Percentiles rank a stretch among this genome's conserved stretches.
Evolutionary conservation across 2,888 invertebrate genomes (phyloP).

Genomic region (Drosophila prolongata): DNA sequence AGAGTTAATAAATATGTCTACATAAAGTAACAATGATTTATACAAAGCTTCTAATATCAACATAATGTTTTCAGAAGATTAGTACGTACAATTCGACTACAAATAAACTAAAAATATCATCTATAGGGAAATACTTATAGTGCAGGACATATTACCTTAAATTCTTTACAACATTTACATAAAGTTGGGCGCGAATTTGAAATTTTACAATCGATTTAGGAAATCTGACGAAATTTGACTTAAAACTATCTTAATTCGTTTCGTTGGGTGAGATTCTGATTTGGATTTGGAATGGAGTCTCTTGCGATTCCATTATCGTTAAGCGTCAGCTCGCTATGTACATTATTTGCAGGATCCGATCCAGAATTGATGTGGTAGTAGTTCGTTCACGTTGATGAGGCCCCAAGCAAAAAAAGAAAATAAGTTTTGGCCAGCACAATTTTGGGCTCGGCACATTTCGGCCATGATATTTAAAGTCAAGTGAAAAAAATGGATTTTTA

Average conservation of each 20-base stretch:
- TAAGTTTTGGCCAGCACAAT: slow-evolving; percentile 55
- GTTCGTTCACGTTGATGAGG: slow-evolving; percentile 31
- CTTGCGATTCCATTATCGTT: slow-evolving; percentile 76
- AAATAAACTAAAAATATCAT: slow-evolving; percentile 26
- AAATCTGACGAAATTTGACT: slow-evolving; percentile 1
- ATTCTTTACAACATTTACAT: slow-evolving; percentile 31
- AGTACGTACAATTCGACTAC: slow-evolving; percentile 35
- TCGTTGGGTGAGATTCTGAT: slow-evolving; percentile 45
- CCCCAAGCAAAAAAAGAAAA: slow-evolving; percentile 52
- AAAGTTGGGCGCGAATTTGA: background rate
- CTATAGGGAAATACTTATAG: slow-evolving; percentile 28
- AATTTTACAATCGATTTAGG: slow-evolving; percentile 6
- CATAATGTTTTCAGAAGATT: slow-evolving; percentile 19
- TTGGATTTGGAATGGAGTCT: slow-evolving; percentile 61
- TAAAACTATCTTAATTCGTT: slow-evolving; percentile 37
- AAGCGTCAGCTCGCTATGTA: slow-evolving; percentile 78
- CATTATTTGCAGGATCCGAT: slow-evolving; percentile 29
- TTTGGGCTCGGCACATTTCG: slow-evolving; percentile 52
- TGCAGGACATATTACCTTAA: slow-evolving; percentile 14
- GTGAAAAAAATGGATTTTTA: slow-evolving; percentile 61
- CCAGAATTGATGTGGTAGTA: slow-evolving; percentile 31
- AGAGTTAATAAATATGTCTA: slow-evolving; percentile 30
- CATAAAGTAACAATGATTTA: slow-evolving; percentile 28
- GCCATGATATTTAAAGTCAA: slow-evolving; percentile 18
- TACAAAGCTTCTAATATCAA: slow-evolving; percentile 37